Evolutionary conservation across 2,888 invertebrate species (phyloP), one percentile per base, ranked within the genome.

Genomic region (Gymnoscelis rufifasciata): DNA sequence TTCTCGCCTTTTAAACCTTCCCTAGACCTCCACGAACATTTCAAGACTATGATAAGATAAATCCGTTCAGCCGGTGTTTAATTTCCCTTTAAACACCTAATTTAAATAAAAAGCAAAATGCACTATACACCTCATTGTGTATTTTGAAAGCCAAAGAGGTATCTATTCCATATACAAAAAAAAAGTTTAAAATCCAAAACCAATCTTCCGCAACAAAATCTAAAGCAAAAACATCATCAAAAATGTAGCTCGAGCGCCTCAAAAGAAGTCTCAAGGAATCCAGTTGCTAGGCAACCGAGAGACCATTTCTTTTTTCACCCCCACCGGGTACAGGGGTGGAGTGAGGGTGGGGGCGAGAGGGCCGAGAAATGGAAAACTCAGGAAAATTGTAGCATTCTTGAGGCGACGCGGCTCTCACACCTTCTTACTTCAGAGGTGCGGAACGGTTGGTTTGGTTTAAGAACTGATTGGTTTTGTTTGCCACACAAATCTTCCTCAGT

Each of bases 311-410:
- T 83, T 83, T 78, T 76, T 71, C 73, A 59, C 69, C 69, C 57
- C 55, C 68, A n/a, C 59, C 61, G 40, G 24, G 36, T 38, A 29
- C 43, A 13, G 15, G 53, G 45, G 38, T 40, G 44, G 59, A 43
- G 42, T 41, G 39, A 40, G 55, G 55, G 51, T 43, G 44, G 50
- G 52, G 57, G 47, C 56, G 71, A 67, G 71, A 66, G 69, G 77
- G 75, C 74, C 74, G 81, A 84, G 87, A 84, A 87, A 87, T 87
- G 88, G 88, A 88, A 88, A 88, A 88, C 88, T 88, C 88, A 78
- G 83, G 87, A 88, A 88, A 88, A 88, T 86, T 88, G 88, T 88
- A 88, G 88, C 88, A 88, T 88, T 88, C 88, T 87, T 88, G 87
- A 88, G 88, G 88, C 86, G 82, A 83, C 83, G 83, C 81, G 76